Evolutionary conservation across 2,888 invertebrate species (phyloP).

Genomic region (Harpagoxenus sublaevis): DNA sequence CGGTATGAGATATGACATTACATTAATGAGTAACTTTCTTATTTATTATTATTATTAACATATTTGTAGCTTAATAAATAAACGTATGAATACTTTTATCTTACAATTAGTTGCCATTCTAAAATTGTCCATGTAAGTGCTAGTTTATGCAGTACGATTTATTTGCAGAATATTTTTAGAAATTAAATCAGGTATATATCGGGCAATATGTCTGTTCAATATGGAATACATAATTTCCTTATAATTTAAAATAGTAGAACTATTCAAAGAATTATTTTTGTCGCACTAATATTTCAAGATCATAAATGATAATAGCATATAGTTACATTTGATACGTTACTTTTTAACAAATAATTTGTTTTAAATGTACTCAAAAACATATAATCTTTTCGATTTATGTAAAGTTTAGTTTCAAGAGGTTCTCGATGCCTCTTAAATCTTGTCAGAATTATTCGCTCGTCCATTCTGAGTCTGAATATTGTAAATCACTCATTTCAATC

Average conservation of each 20-base stretch:
- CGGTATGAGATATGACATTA: neutral
- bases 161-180: neutral
- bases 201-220: neutral
- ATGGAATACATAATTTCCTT: neutral
- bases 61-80: neutral
- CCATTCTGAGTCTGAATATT: neutral
- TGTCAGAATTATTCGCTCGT: neutral
- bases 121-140: neutral
- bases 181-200: neutral
- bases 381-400: neutral
- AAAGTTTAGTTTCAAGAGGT: neutral
- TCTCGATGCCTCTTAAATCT: neutral
- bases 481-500: conserved; percentile 12
- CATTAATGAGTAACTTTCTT: neutral
- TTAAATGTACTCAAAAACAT: neutral
- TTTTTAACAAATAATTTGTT: neutral
- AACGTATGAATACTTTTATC: neutral
- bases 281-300: neutral
- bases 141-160: neutral
- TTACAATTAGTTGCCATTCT: neutral
- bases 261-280: neutral
- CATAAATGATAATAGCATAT: neutral
- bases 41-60: neutral
- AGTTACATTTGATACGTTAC: neutral
- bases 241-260: neutral